Conservation (phyloP, 2,113 vertebrate species). For the Calonectris borealis region DNA sequence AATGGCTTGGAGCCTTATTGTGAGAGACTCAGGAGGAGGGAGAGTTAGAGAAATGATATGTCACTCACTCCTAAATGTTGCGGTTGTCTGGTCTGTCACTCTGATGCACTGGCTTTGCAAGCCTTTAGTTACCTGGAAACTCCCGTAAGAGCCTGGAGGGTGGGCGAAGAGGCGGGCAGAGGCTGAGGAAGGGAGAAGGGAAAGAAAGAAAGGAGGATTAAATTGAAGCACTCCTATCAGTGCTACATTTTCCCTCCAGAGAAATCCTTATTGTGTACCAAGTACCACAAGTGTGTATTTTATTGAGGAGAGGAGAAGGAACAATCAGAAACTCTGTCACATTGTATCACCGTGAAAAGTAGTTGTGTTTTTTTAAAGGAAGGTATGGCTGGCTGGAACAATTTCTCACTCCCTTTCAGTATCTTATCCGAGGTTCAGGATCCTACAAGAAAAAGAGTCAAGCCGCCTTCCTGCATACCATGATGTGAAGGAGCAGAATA, state of each 20-base stretch:
- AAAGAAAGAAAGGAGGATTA: slow-evolving; percentile 25
- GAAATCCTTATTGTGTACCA: slow-evolving; percentile 30
- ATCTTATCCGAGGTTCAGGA: neutral
- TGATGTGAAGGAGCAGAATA: neutral
- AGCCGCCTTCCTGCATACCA: accelerated
- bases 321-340: slow-evolving; percentile 39
- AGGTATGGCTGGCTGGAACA: neutral
- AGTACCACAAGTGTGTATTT: neutral
- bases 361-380: neutral
- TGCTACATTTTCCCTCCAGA: slow-evolving; percentile 29
- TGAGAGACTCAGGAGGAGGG: neutral
- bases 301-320: neutral
- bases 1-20: neutral
- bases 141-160: neutral
- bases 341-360: neutral
- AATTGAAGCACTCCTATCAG: slow-evolving; percentile 3
- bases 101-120: slow-evolving; percentile 28
- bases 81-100: neutral
- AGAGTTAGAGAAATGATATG: slow-evolving; percentile 51
- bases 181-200: neutral
- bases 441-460: neutral
- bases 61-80: slow-evolving; percentile 26
- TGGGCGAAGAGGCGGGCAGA: neutral
- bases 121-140: slow-evolving; percentile 44
- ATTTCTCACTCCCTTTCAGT: neutral